Evolutionary conservation across 53 echinoderm and acorn worm genomes (phyloP), one percentile per base, ranked within the genome.

Genomic region (Antedon mediterranea): DNA sequence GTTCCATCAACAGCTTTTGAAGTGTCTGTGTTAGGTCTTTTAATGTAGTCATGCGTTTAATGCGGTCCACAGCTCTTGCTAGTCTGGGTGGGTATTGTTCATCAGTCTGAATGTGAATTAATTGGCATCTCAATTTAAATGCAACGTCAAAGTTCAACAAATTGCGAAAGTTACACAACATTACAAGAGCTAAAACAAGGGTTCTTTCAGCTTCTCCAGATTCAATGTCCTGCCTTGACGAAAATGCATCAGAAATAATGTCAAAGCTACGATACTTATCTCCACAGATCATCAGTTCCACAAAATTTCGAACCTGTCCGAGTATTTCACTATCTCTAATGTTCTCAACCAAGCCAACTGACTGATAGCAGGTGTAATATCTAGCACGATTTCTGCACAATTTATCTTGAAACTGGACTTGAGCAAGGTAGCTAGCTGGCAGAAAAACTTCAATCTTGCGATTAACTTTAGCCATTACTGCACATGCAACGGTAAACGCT

Each of bases 401-500:
- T 18, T 70, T 82, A 75, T 87, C 87, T 29, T 76, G 76, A 73
- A 82, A 87, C 0, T 70, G 73, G 31, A 83, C 34, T 43, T 87
- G 87, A 27, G 87, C 83, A 31, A 83, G 77, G 81, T 87, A 87
- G 43, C 83, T 87, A 23, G 87, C 83, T 33, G 87, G 87, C 18
- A 87, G 72, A 44, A 80, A 76, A 32, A 80, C 76, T 43, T 33
- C 0, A 18, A 30, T 70, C 15, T 33, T 75, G 15, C 72, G 29
- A n/a, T n/a, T n/a, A 14, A 28, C 71, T 74, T 44, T 87, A 18
- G 87, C 83, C 15, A 75, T 74, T 15, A 87, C 41, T 74, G 87
- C 44, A 30, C 83, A 75, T 26, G 72, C 33, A 43, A 83, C 72
- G 23, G 87, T 87, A 29, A 79, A 30, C 32, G 79, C 79, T 0